Evolutionary conservation across 2,113 vertebrate species (phyloP).

Genomic region (Struthio camelus): DNA sequence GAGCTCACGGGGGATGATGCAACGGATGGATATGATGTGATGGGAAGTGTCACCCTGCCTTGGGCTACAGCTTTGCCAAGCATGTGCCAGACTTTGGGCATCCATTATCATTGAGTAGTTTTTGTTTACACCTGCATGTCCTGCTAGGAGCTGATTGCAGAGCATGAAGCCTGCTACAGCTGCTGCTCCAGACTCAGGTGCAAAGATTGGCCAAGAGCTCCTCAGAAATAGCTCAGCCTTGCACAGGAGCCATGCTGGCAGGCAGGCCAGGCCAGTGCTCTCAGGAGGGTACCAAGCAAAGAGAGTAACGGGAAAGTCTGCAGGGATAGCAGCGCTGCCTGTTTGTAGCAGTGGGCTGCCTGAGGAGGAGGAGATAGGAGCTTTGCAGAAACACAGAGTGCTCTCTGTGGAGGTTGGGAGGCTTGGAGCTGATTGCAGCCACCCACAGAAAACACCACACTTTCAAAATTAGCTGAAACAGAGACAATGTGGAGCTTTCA

Average conservation of each 20-base stretch:
- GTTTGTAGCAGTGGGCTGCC: no score
- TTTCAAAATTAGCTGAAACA: not conserved
- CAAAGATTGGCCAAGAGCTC: not conserved
- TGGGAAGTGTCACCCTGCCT: not conserved
- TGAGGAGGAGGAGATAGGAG: not conserved
- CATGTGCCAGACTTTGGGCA: not conserved
- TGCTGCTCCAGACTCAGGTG: not conserved
- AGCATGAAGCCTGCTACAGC: not conserved
- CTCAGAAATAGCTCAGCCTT: no score
- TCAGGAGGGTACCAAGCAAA: not conserved
- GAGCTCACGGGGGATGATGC: not conserved
- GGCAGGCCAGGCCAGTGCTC: no score
- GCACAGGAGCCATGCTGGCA: no score
- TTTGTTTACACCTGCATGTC: not conserved
- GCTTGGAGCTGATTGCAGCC: not conserved
- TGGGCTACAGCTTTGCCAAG: not conserved
- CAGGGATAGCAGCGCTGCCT: not conserved
- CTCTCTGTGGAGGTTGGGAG: not conserved
- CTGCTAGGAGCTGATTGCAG: not conserved
- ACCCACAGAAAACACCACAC: not conserved
- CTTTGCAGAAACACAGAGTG: not conserved
- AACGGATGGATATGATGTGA: not conserved
- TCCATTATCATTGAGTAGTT: accelerated
- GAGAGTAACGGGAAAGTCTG: no score
- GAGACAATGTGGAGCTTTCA: not conserved